A percentile compares a stretch with the other conserved stretches of the same genome.
Conservation (phyloP, 92 coral and sea anemone species). For the Pocillopora meandrina region DNA sequence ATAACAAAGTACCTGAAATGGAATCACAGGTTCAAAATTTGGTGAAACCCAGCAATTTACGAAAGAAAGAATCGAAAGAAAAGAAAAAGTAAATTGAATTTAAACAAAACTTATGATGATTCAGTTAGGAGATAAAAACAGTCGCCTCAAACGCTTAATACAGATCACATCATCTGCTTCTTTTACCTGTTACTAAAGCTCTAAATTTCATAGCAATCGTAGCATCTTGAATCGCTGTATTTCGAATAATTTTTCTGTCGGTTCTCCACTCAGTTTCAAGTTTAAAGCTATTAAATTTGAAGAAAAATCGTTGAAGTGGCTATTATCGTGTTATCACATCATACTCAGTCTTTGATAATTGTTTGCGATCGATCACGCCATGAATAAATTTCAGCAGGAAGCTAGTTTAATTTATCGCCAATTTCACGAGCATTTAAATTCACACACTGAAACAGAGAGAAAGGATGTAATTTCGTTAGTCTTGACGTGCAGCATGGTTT, state of each 20-base stretch:
- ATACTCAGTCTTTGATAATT: too few relatives aligned
- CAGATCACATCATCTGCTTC: not conserved
- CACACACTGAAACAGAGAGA: not conserved
- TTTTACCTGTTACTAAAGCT: not conserved
- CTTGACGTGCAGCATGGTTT: not conserved
- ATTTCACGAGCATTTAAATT: not conserved
- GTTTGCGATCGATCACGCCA: too few relatives aligned
- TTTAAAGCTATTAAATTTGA: not conserved
- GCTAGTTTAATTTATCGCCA: too few relatives aligned
- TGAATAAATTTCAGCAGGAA: too few relatives aligned
- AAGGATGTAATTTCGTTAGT: too few relatives aligned
- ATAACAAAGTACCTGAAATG: not conserved
- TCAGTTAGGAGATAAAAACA: not conserved
- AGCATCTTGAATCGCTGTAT: not conserved
- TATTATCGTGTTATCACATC: not conserved
- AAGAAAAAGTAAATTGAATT: not conserved
- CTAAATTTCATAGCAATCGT: not conserved
- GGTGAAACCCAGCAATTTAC: not conserved
- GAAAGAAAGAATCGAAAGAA: not conserved
- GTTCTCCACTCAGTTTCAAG: not conserved
- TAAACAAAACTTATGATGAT: not conserved
- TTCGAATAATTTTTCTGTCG: not conserved
- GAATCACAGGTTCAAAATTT: not conserved
- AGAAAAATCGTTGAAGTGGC: not conserved
- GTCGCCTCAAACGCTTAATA: not conserved